Evolutionary conservation across 2,113 vertebrate species (phyloP).

Genomic region (Reinhardtius hippoglossoides): DNA sequence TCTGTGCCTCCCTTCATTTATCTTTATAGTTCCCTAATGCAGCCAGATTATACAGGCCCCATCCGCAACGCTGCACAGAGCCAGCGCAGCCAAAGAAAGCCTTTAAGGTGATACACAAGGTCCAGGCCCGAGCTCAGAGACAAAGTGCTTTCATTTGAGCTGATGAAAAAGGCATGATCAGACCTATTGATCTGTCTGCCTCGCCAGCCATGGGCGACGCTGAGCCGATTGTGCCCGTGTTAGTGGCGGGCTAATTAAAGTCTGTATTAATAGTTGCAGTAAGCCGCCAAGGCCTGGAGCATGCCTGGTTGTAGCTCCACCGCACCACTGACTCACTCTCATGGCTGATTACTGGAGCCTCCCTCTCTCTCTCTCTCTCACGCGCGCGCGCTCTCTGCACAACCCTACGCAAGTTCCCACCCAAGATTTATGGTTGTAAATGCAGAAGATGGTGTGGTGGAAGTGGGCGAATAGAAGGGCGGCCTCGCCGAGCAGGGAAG

Average conservation of each 20-base stretch:
- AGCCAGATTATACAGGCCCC: conserved; percentile 80
- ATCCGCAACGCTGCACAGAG: conserved; percentile 70
- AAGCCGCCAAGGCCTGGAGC: conserved; percentile 63
- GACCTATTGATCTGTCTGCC: conserved; percentile 80
- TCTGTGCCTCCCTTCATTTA: conserved; percentile 79
- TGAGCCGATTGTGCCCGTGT: conserved; percentile 74
- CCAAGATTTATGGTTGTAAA: conserved; percentile 60
- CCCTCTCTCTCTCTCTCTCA: conserved; percentile 20
- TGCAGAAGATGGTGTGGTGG: conserved; percentile 34
- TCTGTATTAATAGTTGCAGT: conserved; percentile 82
- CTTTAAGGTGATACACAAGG: conserved; percentile 73
- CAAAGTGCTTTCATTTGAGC: conserved; percentile 84
- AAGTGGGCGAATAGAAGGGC: conserved; percentile 53
- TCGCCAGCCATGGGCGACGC: conserved; percentile 75
- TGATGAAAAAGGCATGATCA: conserved; percentile 83
- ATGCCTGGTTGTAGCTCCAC: conserved; percentile 45
- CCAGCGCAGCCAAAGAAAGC: conserved; percentile 56
- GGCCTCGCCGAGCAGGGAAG: conserved; percentile 14
- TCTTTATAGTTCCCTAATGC: conserved; percentile 84
- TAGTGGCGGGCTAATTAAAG: conserved; percentile 82
- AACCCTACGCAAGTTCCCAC: conserved; percentile 36
- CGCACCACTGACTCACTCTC: conserved; percentile 60
- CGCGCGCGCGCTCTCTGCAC: not conserved
- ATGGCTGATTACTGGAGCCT: conserved; percentile 58
- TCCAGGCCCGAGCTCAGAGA: conserved; percentile 71